Evolutionary conservation across 2,888 invertebrate genomes (phyloP).

Genomic region (Scaptomyza parva): DNA sequence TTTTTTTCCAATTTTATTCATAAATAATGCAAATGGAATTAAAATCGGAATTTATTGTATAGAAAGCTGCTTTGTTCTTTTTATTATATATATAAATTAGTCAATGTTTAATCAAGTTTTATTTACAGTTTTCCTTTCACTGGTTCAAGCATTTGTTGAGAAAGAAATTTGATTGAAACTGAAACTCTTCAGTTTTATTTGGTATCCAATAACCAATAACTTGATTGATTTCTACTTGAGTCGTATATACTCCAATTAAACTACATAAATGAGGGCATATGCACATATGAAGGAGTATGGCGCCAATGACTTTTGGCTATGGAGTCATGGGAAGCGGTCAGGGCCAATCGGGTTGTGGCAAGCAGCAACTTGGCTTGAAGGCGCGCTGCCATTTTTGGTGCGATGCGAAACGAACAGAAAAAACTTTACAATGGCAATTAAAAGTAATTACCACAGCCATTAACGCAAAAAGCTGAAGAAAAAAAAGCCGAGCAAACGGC

Average conservation of each 20-base stretch:
- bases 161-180: no score
- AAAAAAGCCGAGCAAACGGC: slow-evolving; percentile 20
- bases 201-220: no score
- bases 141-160: no score
- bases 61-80: no score
- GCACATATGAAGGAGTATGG: no score
- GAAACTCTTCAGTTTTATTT: not conserved
- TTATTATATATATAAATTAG: no score
- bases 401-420: slow-evolving; percentile 57
- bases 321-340: slow-evolving; percentile 51
- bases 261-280: slow-evolving; percentile 18
- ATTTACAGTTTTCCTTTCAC: no score
- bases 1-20: no score
- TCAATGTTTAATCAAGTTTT: no score
- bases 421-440: slow-evolving; percentile 78
- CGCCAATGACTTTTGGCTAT: slow-evolving; percentile 37
- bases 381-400: slow-evolving; percentile 70
- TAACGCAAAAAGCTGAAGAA: slow-evolving; percentile 65
- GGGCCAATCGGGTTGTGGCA: slow-evolving; percentile 40
- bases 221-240: not conserved
- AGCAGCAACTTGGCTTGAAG: slow-evolving; percentile 46
- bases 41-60: not conserved
- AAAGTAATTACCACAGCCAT: slow-evolving; percentile 76
- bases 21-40: not conserved
- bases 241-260: not conserved